Conservation (phyloP, 2,113 vertebrate genomes). For the Indri indri region DNA sequence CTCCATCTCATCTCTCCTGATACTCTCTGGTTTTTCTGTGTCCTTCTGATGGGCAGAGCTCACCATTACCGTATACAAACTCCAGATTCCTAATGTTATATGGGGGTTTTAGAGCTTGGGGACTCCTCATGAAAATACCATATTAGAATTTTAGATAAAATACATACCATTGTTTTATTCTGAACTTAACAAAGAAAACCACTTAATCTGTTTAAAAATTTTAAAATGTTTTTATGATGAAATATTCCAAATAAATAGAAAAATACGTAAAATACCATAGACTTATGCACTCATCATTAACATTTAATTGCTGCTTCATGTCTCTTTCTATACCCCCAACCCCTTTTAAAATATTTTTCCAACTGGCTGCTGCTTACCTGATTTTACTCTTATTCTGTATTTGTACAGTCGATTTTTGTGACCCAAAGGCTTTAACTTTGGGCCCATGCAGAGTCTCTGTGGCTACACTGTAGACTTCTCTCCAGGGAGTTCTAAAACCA, state of each 20-base stretch:
- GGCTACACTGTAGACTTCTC: background rate
- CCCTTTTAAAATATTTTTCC: background rate
- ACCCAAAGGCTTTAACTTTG: background rate
- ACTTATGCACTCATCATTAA: background rate
- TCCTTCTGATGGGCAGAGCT: background rate
- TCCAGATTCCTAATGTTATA: background rate
- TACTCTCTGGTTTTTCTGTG: background rate
- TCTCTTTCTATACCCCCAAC: background rate
- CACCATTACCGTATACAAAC: background rate
- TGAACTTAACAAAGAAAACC: background rate
- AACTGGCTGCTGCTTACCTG: background rate
- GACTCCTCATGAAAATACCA: background rate
- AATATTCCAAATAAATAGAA: background rate
- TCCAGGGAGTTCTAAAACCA: conserved; percentile 23
- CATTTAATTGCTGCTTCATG: background rate
- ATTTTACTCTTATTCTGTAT: background rate
- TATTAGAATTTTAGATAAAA: background rate
- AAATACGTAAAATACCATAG: background rate
- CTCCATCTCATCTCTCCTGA: background rate
- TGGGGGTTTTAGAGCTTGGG: background rate
- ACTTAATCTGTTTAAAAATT: background rate
- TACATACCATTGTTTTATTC: background rate
- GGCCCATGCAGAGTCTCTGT: background rate
- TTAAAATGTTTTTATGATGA: background rate
- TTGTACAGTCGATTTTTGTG: background rate